phyloP scores from a whole-genome alignment of 2,888 invertebrate genomes.

The Crocallis elinguaria region DNA sequence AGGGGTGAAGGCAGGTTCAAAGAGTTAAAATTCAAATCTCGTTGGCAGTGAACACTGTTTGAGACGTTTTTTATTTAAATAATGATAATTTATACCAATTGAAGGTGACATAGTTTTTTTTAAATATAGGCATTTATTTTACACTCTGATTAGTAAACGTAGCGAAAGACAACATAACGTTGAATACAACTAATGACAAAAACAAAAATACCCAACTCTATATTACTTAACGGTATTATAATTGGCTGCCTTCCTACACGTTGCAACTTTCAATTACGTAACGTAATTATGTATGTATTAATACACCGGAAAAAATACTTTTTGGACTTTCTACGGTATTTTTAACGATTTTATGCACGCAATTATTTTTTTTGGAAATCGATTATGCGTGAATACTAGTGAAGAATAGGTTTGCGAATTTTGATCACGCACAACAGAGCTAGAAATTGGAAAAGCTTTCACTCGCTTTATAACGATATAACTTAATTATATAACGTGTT shows the following conservation, averaged over 20 bases:
- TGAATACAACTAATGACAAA: too few relatives aligned
- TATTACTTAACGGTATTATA: constrained; percentile 62
- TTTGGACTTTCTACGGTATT: constrained; percentile 73
- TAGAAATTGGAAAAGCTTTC: constrained; percentile 22
- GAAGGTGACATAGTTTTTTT: too few relatives aligned
- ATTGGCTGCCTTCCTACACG: constrained; percentile 75
- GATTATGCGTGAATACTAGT: constrained; percentile 37
- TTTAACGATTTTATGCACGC: constrained; percentile 68
- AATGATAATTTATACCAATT: too few relatives aligned
- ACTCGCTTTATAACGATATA: background rate
- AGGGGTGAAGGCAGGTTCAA: too few relatives aligned
- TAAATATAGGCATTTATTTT: too few relatives aligned
- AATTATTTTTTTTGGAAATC: constrained; percentile 46
- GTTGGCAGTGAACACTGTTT: too few relatives aligned
- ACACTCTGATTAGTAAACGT: too few relatives aligned
- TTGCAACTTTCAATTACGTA: constrained; percentile 60
- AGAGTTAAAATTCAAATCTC: too few relatives aligned
- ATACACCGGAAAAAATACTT: constrained; percentile 70
- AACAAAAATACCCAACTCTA: constrained; percentile 2
- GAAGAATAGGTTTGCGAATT: too few relatives aligned
- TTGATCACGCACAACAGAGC: constrained; percentile 12
- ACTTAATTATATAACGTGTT: background rate
- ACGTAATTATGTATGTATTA: constrained; percentile 76
- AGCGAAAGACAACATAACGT: too few relatives aligned
- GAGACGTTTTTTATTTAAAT: too few relatives aligned